Percentiles rank a stretch among this genome's conserved stretches.
phyloP scores from a whole-genome alignment of 2,888 invertebrate genomes.

The Agriopis aurantiaria region DNA sequence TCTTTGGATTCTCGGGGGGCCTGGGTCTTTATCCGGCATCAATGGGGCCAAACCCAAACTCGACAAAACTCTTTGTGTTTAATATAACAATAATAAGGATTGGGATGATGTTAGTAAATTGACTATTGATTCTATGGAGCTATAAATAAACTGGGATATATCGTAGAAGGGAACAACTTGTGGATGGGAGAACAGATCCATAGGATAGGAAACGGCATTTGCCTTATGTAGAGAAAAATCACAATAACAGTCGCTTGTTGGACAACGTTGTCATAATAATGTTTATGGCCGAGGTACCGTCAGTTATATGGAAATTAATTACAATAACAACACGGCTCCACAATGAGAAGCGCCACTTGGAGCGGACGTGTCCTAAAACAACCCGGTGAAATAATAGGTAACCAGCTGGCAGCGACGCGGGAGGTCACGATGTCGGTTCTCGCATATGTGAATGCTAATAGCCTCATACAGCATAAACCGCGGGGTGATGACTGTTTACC shows the following conservation, averaged over 20 bases:
- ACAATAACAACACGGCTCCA: slow-evolving; percentile 22
- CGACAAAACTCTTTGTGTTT: too few species aligned
- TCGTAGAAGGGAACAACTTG: too few species aligned
- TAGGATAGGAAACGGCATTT: too few species aligned
- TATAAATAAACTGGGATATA: too few species aligned
- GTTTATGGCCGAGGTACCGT: slow-evolving; percentile 10
- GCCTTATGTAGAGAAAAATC: neutral
- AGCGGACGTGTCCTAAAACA: slow-evolving; percentile 35
- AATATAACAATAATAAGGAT: too few species aligned
- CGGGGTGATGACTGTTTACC: neutral
- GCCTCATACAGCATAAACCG: slow-evolving; percentile 9
- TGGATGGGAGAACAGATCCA: too few species aligned
- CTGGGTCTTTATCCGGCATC: too few species aligned
- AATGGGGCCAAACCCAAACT: too few species aligned
- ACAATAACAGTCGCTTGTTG: neutral
- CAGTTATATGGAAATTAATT: slow-evolving; percentile 24
- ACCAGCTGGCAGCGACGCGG: slow-evolving; percentile 24
- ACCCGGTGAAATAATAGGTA: slow-evolving; percentile 32
- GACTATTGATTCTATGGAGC: too few species aligned
- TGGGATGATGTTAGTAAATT: too few species aligned
- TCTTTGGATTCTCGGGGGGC: too few species aligned
- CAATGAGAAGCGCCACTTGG: slow-evolving; percentile 29
- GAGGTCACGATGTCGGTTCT: slow-evolving; percentile 19
- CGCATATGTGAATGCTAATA: slow-evolving; percentile 34
- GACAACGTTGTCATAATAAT: neutral